Base-by-base conservation (phyloP, 2,797 vertebrate genomes). In the Microctenopoma stevenorrisi region DNA sequence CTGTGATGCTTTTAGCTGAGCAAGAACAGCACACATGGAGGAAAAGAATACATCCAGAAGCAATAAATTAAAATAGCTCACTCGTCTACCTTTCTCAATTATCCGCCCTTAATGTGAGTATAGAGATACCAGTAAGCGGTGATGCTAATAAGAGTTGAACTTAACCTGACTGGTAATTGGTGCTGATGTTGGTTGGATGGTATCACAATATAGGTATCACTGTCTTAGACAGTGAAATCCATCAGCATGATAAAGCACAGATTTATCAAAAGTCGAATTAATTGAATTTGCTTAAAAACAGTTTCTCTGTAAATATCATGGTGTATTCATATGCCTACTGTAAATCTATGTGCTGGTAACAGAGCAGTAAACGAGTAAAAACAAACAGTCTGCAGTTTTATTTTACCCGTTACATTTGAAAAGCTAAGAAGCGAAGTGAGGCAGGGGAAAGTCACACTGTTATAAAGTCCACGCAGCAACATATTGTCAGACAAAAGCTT, bases 281-380 rank as follows among this genome's bases (percentile, higher is more conserved):
- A 35, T 1, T 35, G 33, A 7, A 35, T 35, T 35, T 7, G 33
- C 33, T 7, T 35, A 35, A 35, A 35, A 35, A 7, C 15, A n/a
- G 15, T 11, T 26, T 33, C 10, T 46, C 4, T 4, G 25, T 7
- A 40, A n/a, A 18, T 48, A 18, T 15, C 12, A 35, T 9, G 7
- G 33, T 35, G 33, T 35, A 35, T 35, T 7, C 13, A 12, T 11
- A 38, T 11, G 3, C 11, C 37, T 38, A 38, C 37, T 38, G 37
- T 38, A 38, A 3, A 15, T 16, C 42, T 43, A 13, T 15, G 42
- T 16, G 37, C 38, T 25, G 30, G 15, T 30, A 55, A 71, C 0
- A 43, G 67, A 77, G 70, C 18, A 60, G 68, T 83, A 88, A 89
- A 92, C 72, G 70, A 89, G 82, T 83, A 78, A 68, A 56, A 40